Evolutionary conservation across 2,797 vertebrate genomes (phyloP).

Genomic region (Antrozous pallidus): DNA sequence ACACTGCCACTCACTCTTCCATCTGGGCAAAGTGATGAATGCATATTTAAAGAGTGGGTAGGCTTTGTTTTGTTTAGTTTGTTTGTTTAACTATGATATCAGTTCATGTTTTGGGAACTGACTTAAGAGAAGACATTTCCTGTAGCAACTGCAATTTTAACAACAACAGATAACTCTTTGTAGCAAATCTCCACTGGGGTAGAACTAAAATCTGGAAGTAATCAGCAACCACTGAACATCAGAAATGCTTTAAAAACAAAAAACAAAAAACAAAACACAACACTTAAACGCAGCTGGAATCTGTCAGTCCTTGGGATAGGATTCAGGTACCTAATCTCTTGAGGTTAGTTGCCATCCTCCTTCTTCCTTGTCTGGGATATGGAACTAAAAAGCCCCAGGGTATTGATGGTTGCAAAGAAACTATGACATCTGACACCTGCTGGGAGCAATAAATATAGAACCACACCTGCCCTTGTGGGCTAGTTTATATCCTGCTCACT

Average conservation of each 20-base stretch:
- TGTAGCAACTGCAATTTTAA: conserved; percentile 87
- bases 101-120: conserved; percentile 73
- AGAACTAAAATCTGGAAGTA: conserved; percentile 99
- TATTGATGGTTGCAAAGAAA: conserved; percentile 92
- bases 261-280: conserved; percentile 92
- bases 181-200: conserved; percentile 91
- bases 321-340: conserved; percentile 98
- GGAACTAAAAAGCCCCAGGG: conserved; percentile 90
- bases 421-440: conserved; percentile 91
- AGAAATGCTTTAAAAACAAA: conserved; percentile 95
- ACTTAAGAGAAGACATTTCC: conserved; percentile 80
- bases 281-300: conserved; percentile 95
- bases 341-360: conserved; percentile 88
- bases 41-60: conserved; percentile 39
- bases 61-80: background rate
- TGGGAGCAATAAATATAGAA: conserved; percentile 96
- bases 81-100: conserved; percentile 61
- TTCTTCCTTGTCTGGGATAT: conserved; percentile 84
- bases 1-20: background rate
- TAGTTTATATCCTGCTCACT: conserved; percentile 81
- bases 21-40: background rate
- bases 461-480: conserved; percentile 87
- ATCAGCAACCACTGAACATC: conserved; percentile 95
- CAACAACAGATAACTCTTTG: conserved; percentile 89
- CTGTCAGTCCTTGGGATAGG: conserved; percentile 93